phyloP scores from a whole-genome alignment of 2,888 invertebrate genomes.

The Coleophora deauratella region DNA sequence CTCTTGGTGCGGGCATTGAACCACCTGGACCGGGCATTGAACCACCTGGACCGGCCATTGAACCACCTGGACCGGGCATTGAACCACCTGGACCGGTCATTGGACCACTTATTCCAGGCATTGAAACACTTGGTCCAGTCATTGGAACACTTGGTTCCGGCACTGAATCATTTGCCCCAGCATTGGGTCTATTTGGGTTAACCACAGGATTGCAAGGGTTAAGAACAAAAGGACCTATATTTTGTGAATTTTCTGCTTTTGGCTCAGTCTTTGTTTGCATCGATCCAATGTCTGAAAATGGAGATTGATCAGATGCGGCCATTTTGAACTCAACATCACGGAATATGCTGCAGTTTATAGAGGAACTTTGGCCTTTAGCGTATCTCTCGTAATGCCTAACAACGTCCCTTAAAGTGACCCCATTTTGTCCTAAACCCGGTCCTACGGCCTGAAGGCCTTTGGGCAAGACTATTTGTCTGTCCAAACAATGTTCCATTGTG shows the following conservation, averaged over 20 bases:
- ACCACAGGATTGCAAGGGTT: neutral
- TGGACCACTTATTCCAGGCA: neutral
- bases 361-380: constrained; percentile 22
- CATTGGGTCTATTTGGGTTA: neutral
- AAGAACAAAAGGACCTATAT: neutral
- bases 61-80: neutral
- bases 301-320: too few species aligned
- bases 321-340: constrained; percentile 1
- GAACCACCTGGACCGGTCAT: neutral
- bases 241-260: neutral
- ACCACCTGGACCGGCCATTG: neutral
- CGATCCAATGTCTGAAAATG: too few species aligned
- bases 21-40: neutral
- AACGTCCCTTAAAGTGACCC: constrained; percentile 39
- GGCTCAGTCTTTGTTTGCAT: too few species aligned
- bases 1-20: neutral
- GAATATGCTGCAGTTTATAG: constrained; percentile 24
- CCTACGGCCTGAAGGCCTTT: constrained; percentile 43
- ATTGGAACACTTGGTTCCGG: neutral
- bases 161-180: neutral
- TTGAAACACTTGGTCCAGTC: neutral
- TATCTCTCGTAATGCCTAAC: constrained; percentile 37
- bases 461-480: constrained; percentile 31
- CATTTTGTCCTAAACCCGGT: constrained; percentile 39
- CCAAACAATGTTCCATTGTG: constrained; percentile 24